Base-by-base conservation (phyloP, 92 coral and sea anemone genomes). In the Epizoanthus scotinus region DNA sequence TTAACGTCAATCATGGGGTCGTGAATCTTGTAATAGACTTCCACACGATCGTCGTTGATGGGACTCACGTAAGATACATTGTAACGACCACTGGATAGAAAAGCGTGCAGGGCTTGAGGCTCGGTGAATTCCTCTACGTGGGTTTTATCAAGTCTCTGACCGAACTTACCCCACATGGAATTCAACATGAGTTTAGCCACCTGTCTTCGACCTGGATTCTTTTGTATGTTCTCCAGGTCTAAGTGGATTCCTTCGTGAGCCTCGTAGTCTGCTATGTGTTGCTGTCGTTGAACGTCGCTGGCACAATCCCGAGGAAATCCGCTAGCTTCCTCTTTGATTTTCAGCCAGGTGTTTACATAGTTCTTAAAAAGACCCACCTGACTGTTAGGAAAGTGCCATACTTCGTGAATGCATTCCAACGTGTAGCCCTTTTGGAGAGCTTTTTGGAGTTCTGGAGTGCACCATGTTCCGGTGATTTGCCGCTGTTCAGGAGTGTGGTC, bases 261-360 rank as follows among this genome's bases (percentile, higher is more conserved):
- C 19, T 6, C 47, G 70, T 56, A 77, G 64, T 77, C 70, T 15
- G 70, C 34, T 14, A 77, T 49, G 70, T 77, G 49, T 28, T 77
- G 67, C 1, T 25, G 24, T 44, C 26, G 22, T 5, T 21, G 67
- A 1, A 2, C 44, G 0, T 26, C 21, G 62, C 44, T 59, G 52
- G 2, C 53, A 47, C 67, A 55, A 10, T 40, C 42, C 0, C 15
- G 52, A 2, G 82, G 82, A 24, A 31, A 59, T 3, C 68, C 66
- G 65, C 82, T 59, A 13, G 65, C 82, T 26, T 77, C 82, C 21
- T 56, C 67, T 25, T 77, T 77, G 82, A 56, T 55, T 58, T 77
- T 77, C 49, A 77, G 82, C 67, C 44, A 77, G 44, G 66, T 77
- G 64, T 77, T 9, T 70, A 77, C 65, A 26, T 77, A 77, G 42